Conservation (phyloP, 2,113 vertebrate species). For the Prunella himalayana region DNA sequence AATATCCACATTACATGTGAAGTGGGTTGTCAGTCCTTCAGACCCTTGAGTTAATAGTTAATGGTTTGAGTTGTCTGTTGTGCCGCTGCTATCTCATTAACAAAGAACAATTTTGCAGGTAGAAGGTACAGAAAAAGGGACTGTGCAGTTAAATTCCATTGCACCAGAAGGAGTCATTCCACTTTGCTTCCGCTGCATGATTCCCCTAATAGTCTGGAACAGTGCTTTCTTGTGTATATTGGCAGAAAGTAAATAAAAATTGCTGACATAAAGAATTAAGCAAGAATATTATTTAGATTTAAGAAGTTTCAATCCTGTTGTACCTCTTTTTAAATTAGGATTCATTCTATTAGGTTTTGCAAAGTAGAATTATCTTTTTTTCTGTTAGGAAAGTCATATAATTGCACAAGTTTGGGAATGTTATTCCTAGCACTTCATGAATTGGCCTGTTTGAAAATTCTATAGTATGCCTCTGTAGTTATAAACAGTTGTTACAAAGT, state of each 20-base stretch:
- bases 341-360: not conserved
- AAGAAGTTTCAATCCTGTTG: not conserved
- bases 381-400: not conserved
- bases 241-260: constrained; percentile 41
- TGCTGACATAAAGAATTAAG: constrained; percentile 24
- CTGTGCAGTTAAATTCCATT: constrained; percentile 24
- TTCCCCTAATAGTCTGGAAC: constrained; percentile 33
- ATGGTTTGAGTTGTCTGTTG: not conserved
- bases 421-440: not conserved
- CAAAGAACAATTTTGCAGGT: constrained; percentile 25
- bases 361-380: not conserved
- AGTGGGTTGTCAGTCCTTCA: not conserved
- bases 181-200: not conserved
- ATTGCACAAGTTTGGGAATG: rapidly evolving
- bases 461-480: not conserved
- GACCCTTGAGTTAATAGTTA: not conserved
- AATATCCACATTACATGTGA: rapidly evolving
- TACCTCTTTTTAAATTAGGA: not conserved
- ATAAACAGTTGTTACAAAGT: not conserved
- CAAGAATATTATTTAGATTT: not conserved
- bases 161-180: constrained; percentile 38
- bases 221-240: not conserved
- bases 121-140: not conserved
- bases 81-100: not conserved
- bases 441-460: not conserved